Evolutionary conservation across 2,888 invertebrate species (phyloP), one percentile per base, ranked within the genome.

Genomic region (Galeopsomyia nigrocyanea): DNA sequence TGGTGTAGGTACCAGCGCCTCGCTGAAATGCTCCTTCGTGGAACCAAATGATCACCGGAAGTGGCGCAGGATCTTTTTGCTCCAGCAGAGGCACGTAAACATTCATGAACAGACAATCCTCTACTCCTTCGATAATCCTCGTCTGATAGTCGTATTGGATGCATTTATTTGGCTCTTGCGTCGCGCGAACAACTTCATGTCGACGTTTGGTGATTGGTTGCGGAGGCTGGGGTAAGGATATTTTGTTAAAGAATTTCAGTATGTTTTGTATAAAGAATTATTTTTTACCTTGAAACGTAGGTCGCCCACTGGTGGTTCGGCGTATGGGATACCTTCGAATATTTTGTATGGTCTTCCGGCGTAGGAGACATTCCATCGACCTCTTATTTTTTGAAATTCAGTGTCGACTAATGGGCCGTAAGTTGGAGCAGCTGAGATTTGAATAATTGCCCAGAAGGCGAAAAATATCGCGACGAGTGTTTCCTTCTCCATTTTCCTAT

Each of bases 11-110:
- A 16, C 53, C 51, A 10, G 53, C 22, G 3, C 60, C 46, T 2
- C 14, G 14, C n/a, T 61, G 61, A 26, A 68, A 68, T n/a, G 22
- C 68, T 5, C 68, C 68, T 6, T 50, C 68, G 56, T 68, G 68
- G 19, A 68, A 26, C 47, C 53, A 68, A 7, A 68, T 16, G 14
- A 68, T 55, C 0, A 68, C 68, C 0, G 68, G 68, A 10, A 68
- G 49, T 14, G 14, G 14, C 7, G 22, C 16, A 22, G 17, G 17
- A 3, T 57, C 49, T 1, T 26, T 16, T 50, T n/a, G 13, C 1
- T 22, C 6, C 19, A 56, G 6, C n/a, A n/a, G 10, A 5, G 68
- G 68, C 3, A 26, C 26, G 21, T 68, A 68, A 19, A 68, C 53
- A 16, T 53, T 68, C 21, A 68, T 14, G 19, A 58, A 67, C 10